Evolutionary conservation across 2,888 invertebrate genomes (phyloP).

Genomic region (Caprella mutica): DNA sequence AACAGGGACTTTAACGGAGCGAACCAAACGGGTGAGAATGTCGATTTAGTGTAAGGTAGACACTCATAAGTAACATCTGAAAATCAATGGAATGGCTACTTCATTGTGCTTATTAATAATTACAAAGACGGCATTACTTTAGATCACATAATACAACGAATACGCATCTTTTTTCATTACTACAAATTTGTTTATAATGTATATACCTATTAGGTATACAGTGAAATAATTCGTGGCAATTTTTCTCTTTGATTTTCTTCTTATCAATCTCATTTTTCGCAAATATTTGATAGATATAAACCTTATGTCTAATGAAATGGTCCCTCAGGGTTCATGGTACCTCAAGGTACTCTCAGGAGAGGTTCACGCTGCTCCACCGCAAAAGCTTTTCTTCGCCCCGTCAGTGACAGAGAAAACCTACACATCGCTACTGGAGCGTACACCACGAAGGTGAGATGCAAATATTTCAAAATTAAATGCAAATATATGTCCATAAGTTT

Average conservation of each 20-base stretch:
- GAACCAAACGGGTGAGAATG: conserved; percentile 52
- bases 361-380: conserved; percentile 79
- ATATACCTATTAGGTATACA: background rate
- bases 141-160: too few relatives aligned
- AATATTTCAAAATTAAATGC: too few relatives aligned
- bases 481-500: too few relatives aligned
- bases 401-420: conserved; percentile 64
- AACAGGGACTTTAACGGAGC: conserved; percentile 79
- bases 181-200: too few relatives aligned
- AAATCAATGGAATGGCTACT: background rate
- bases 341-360: conserved; percentile 73
- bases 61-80: background rate
- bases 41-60: too few relatives aligned
- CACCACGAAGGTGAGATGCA: conserved; percentile 58
- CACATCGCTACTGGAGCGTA: conserved; percentile 73
- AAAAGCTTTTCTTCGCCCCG: conserved; percentile 73
- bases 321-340: conserved; percentile 61
- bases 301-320: background rate
- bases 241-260: background rate
- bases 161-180: background rate
- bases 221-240: background rate
- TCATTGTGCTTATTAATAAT: background rate
- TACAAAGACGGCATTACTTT: too few relatives aligned
- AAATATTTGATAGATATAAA: background rate
- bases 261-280: background rate